phyloP scores from a whole-genome alignment of 2,888 invertebrate species.

The Rotaria macrura region DNA sequence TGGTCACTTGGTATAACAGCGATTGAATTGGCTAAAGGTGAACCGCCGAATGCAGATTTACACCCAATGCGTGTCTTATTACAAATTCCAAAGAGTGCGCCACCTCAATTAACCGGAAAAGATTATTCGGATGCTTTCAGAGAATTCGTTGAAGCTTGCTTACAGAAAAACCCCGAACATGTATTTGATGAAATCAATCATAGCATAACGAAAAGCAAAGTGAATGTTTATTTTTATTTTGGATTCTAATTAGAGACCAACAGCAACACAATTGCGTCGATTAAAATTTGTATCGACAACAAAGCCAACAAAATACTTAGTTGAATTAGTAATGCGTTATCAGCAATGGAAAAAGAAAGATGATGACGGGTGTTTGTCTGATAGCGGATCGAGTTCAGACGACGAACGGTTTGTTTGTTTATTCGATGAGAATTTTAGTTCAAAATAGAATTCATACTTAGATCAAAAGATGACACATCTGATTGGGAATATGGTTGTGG shows the following conservation, averaged over 20 bases:
- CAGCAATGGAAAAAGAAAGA: conserved; percentile 26
- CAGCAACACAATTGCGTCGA: conserved; percentile 89
- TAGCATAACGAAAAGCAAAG: too few species aligned
- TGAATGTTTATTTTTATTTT: too few species aligned
- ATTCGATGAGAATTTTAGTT: too few species aligned
- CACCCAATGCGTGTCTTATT: conserved; percentile 91
- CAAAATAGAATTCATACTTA: not conserved
- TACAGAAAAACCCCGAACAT: conserved; percentile 98
- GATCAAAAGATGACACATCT: not conserved
- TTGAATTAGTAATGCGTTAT: conserved; percentile 83
- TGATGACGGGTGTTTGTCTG: not conserved
- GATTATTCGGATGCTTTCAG: conserved; percentile 82
- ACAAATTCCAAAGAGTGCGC: conserved; percentile 88
- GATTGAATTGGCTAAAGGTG: conserved; percentile 90
- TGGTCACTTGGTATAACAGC: conserved; percentile 94
- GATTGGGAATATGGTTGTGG: too few species aligned
- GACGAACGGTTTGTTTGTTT: not conserved
- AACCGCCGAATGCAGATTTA: conserved; percentile 89
- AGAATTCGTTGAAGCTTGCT: conserved; percentile 87
- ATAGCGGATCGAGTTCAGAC: not conserved
- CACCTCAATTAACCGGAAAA: conserved; percentile 80
- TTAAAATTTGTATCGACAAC: conserved; percentile 93
- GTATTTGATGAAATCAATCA: conserved; percentile 56
- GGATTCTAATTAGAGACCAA: conserved; percentile 74
- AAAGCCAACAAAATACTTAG: conserved; percentile 91